Percentiles rank a stretch among this genome's conserved stretches.
Conservation (phyloP, 2,797 vertebrate genomes). For the Prionace glauca region DNA sequence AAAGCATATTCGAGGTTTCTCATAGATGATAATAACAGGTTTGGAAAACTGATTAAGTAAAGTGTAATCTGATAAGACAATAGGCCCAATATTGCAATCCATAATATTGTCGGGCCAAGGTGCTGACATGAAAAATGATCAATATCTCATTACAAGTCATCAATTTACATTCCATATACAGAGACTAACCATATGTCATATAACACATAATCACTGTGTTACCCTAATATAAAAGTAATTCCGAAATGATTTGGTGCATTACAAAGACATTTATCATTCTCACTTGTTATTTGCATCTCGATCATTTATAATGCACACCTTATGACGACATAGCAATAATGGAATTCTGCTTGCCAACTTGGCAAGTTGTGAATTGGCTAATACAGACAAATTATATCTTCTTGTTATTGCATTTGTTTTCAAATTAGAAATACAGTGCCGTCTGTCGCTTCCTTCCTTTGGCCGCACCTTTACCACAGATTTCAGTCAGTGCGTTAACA, state of each 20-base stretch:
- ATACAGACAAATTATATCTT: neutral
- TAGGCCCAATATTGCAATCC: neutral
- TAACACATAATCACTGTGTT: neutral
- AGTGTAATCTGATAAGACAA: conserved; percentile 7
- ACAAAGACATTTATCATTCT: neutral
- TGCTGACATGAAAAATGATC: conserved; percentile 1
- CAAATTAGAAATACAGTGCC: neutral
- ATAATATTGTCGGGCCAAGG: neutral
- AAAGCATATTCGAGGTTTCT: neutral
- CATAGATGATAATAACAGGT: neutral
- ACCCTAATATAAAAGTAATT: neutral
- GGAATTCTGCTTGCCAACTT: neutral
- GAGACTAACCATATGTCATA: neutral
- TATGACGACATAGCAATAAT: neutral
- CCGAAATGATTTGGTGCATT: neutral
- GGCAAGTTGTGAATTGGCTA: neutral
- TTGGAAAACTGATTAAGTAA: neutral
- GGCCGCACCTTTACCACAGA: neutral
- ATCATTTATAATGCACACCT: neutral
- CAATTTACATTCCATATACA: neutral
- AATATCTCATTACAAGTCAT: conserved; percentile 25
- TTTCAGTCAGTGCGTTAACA: too few relatives aligned
- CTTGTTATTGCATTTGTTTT: neutral
- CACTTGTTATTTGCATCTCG: neutral
- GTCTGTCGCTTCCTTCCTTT: neutral